Conservation (phyloP, 2,113 vertebrate species). For the Hiodon alosoides region DNA sequence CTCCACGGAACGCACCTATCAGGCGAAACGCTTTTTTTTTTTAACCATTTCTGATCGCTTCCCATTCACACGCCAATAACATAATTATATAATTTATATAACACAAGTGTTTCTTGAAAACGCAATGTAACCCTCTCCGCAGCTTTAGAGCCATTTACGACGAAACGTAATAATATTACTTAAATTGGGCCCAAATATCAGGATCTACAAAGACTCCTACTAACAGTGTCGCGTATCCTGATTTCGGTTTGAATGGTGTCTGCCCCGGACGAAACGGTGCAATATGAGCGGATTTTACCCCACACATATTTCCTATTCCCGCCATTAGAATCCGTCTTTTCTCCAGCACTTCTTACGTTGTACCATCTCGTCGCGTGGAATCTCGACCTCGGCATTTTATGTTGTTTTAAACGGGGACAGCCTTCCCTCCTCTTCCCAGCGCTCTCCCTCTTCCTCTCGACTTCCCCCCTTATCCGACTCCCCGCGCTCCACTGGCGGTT, state of each 20-base stretch:
- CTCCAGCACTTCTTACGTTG: slow-evolving; percentile 24
- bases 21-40: slow-evolving; percentile 34
- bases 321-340: slow-evolving; percentile 31
- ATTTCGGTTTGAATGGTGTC: slow-evolving; percentile 45
- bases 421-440: slow-evolving; percentile 36
- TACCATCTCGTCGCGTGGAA: slow-evolving; percentile 16
- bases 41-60: slow-evolving; percentile 39
- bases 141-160: background rate
- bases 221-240: slow-evolving; percentile 31
- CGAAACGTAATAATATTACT: slow-evolving; percentile 4
- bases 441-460: slow-evolving; percentile 41
- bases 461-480: slow-evolving; percentile 31
- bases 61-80: slow-evolving; percentile 30
- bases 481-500: slow-evolving; percentile 25
- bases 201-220: slow-evolving; percentile 25
- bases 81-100: slow-evolving; percentile 28
- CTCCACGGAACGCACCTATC: slow-evolving; percentile 55
- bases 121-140: background rate
- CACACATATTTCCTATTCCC: slow-evolving; percentile 19
- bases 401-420: slow-evolving; percentile 38
- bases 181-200: slow-evolving; percentile 23
- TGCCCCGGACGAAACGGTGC: slow-evolving; percentile 36
- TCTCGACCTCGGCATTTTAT: slow-evolving; percentile 36
- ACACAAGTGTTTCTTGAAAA: background rate
- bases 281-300: slow-evolving; percentile 36